These are phyloP conservation scores for Callipepla californica DNA, from an alignment of 2,113 vertebrate species.

Conservation along the genomic window DNA sequence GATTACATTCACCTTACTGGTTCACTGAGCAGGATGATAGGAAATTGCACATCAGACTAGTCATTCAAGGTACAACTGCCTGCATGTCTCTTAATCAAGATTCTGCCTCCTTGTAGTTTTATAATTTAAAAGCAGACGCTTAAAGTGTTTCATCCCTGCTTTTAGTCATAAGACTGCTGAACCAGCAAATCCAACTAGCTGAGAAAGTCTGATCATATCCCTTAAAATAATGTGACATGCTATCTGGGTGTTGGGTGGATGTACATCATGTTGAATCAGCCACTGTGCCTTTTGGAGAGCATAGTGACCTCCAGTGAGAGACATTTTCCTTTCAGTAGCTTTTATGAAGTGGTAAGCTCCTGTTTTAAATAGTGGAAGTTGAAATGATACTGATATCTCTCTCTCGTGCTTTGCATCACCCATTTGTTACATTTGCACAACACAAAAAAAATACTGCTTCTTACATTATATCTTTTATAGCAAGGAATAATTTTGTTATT, in stretches of 20 bases:
- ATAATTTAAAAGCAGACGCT: conserved; percentile 25
- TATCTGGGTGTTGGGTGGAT: neutral
- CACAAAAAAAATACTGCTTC: neutral
- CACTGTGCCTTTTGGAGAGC: neutral
- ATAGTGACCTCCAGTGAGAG: conserved; percentile 29
- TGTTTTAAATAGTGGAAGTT: neutral
- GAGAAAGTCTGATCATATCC: conserved; percentile 12
- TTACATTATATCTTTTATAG: neutral
- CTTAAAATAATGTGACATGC: conserved; percentile 10
- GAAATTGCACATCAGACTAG: conserved; percentile 10
- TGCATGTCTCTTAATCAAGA: conserved; percentile 43
- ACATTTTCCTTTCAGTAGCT: neutral
- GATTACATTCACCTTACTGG: conserved; percentile 42
- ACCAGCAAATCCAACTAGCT: neutral
- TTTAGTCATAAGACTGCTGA: conserved; percentile 4
- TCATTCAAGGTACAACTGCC: conserved; percentile 17
- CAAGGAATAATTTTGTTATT: neutral
- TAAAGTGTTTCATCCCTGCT: conserved; percentile 28
- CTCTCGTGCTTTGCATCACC: neutral
- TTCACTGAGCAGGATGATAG: conserved; percentile 47
- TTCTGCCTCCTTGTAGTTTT: conserved; percentile 12
- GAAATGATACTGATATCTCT: neutral
- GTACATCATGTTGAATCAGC: conserved; percentile 8
- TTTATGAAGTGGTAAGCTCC: neutral
- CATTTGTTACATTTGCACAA: neutral